Evolutionary conservation across 2,113 vertebrate genomes (phyloP), one percentile per base, ranked within the genome.

Genomic region (Riparia riparia): DNA sequence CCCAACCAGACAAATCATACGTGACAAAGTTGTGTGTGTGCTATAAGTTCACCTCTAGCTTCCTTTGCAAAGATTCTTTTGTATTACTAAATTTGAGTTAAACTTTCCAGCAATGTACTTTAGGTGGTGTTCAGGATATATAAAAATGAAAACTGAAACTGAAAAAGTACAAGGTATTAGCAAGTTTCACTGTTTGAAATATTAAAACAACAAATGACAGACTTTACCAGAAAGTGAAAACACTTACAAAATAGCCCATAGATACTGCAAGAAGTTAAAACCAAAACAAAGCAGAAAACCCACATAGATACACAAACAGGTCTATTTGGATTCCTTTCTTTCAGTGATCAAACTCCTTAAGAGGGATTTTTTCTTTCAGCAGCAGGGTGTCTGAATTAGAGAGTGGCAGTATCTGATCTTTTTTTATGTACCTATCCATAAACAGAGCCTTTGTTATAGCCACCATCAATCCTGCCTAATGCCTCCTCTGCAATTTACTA

Each of bases 391-490:
- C 44, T 76, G 34, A 66, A 82, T 57, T 57, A 83, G 82, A 70
- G 28, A 87, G 47, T 44, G 28, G 41, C 56, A 95, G 56, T 39
- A 77, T 92, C 88, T 63, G n/a, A 88, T 83, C 51, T 47, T 77
- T 56, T 56, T 91, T 90, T 49, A 90, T 77, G 90, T 32, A 77
- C 29, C 51, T 31, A 66, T 70, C 88, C 68, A 88, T 83, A 81
- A 94, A 88, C 18, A 86, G 56, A 69, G 45, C 50, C 50, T 73
- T 77, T 26, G 42, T 95, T 93, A 90, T 29, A 85, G 68, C 71
- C 39, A 73, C 60, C 68, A 95, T 94, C 76, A 90, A 83, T 83
- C 56, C 47, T 41, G 39, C 17, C 54, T 54, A 51, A 53, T 73
- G 66, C 39, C 28, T 93, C 58, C 71, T 78, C 29, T 81, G 71